These are phyloP conservation scores for Diorhabda sublineata DNA, from an alignment of 1,140 invertebrate species.

Conservation along the genomic window DNA sequence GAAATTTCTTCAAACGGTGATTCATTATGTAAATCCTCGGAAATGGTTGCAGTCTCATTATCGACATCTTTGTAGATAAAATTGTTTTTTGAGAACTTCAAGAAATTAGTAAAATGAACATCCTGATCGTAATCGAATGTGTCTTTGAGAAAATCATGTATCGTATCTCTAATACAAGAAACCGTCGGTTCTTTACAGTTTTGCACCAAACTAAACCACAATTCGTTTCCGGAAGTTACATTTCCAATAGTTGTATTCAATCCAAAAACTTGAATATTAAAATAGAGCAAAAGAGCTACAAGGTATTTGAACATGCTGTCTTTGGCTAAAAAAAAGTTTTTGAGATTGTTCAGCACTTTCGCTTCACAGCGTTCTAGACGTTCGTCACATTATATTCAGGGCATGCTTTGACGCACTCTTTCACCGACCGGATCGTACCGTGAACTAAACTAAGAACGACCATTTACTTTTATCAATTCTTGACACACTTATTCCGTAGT, in stretches of 20 bases:
- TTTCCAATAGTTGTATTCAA: slow-evolving; percentile 15
- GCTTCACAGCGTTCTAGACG: slow-evolving; percentile 12
- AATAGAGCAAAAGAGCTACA: slow-evolving; percentile 3
- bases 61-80: slow-evolving; percentile 55
- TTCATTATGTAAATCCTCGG: slow-evolving; percentile 40
- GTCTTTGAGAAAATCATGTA: slow-evolving; percentile 64
- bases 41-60: slow-evolving; percentile 27
- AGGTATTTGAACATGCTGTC: slow-evolving; percentile 14
- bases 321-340: slow-evolving; percentile 8
- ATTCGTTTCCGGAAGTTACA: slow-evolving; percentile 52
- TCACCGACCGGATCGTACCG: slow-evolving; percentile 23
- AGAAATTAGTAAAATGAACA: slow-evolving; percentile 62
- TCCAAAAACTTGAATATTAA: slow-evolving; percentile 4
- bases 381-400: slow-evolving; percentile 29
- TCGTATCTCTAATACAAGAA: slow-evolving; percentile 71
- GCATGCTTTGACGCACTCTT: slow-evolving; percentile 27
- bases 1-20: slow-evolving; percentile 66
- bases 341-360: slow-evolving; percentile 4
- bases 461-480: slow-evolving; percentile 35
- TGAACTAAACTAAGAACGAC: slow-evolving; percentile 25
- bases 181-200: slow-evolving; percentile 64
- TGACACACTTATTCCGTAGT: slow-evolving; percentile 33
- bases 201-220: slow-evolving; percentile 67
- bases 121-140: slow-evolving; percentile 60
- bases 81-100: slow-evolving; percentile 66